A percentile compares a stretch with the other conserved stretches of the same genome.
Conservation (phyloP, 2,113 vertebrate genomes). For the Harpagus bidentatus region DNA sequence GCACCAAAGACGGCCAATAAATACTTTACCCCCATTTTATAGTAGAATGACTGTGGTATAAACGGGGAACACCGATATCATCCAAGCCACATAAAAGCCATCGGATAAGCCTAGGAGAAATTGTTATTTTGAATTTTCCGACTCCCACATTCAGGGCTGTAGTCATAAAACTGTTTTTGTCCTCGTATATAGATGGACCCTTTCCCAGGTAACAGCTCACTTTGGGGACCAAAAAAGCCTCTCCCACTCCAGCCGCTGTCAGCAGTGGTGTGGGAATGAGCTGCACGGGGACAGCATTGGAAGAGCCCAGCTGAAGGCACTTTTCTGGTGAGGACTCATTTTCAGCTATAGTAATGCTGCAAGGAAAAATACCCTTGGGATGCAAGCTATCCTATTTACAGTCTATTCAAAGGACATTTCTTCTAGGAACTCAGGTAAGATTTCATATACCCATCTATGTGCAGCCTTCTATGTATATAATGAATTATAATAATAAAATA, state of each 20-base stretch:
- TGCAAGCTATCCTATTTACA: background rate
- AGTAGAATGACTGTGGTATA: background rate
- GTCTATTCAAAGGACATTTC: background rate
- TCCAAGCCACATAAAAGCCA: background rate
- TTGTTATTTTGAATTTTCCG: background rate
- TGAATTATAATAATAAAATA: background rate
- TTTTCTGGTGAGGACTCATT: background rate
- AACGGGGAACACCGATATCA: background rate
- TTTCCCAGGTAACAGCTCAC: background rate
- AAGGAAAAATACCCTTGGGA: background rate
- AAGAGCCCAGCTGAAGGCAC: background rate
- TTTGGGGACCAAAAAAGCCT: background rate
- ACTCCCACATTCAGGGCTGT: background rate
- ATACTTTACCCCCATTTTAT: background rate
- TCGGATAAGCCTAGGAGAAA: background rate
- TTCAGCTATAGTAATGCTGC: background rate
- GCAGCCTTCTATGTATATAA: background rate
- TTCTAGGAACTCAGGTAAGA: background rate
- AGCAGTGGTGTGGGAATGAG: background rate
- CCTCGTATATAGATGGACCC: background rate
- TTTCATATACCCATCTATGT: background rate
- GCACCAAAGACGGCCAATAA: background rate
- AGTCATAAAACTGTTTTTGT: background rate
- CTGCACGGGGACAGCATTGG: rapidly evolving
- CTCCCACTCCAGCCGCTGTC: background rate